These are phyloP conservation scores for Lepeophtheirus nordmannii DNA, from an alignment of 2,888 invertebrate genomes.

Conservation along the genomic window DNA sequence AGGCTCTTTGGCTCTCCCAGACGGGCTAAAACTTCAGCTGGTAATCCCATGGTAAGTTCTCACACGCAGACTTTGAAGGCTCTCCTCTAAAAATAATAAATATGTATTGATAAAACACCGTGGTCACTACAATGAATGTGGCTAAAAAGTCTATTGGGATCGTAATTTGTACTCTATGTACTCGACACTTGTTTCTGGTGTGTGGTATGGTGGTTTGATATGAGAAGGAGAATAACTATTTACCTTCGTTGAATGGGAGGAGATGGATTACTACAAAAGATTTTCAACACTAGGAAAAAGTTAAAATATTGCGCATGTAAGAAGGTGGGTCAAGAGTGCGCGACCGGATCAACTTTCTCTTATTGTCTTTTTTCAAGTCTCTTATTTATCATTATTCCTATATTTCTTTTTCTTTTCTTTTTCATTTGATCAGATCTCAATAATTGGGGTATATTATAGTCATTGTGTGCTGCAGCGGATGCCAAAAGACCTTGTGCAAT, in stretches of 20 bases:
- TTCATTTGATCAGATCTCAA: conserved; percentile 5
- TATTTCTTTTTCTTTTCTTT: too few species aligned
- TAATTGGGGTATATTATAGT: conserved; percentile 6
- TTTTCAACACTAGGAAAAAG: too few species aligned
- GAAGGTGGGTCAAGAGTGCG: not conserved
- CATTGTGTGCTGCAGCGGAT: not conserved
- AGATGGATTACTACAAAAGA: too few species aligned
- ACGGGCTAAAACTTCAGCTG: not conserved
- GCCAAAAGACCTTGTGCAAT: conserved; percentile 3
- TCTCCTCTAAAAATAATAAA: not conserved
- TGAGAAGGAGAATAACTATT: too few species aligned
- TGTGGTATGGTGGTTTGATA: too few species aligned
- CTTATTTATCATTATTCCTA: too few species aligned
- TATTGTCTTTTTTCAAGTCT: not conserved
- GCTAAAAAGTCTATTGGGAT: not conserved
- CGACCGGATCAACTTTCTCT: not conserved
- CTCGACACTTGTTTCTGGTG: too few species aligned
- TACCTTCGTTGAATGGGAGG: too few species aligned
- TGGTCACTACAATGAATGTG: not conserved
- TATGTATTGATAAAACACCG: not conserved
- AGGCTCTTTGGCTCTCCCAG: conserved; percentile 16
- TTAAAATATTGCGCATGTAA: conserved; percentile 1
- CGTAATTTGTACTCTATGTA: too few species aligned
- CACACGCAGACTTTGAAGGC: not conserved
- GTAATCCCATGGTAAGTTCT: not conserved